A percentile compares a stretch with the other conserved stretches of the same genome.
These are phyloP conservation scores for Danio tinwini DNA, from an alignment of 2,797 vertebrate genomes.

Conservation along the genomic window DNA sequence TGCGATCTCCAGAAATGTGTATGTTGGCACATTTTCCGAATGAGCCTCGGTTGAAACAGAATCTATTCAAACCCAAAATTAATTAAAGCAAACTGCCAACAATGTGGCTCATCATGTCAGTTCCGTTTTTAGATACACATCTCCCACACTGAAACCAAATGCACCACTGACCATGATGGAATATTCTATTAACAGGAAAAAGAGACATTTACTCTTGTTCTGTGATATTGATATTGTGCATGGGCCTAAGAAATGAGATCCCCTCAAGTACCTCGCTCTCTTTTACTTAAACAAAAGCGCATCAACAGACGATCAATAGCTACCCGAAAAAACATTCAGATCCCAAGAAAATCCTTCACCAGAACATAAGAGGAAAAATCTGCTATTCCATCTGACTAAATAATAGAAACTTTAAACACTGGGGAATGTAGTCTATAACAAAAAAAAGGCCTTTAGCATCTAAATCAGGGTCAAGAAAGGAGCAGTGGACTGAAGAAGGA, in stretches of 20 bases:
- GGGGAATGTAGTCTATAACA: conserved; percentile 9
- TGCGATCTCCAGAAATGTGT: too few relatives aligned
- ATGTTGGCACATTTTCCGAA: too few relatives aligned
- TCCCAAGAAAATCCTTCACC: background rate
- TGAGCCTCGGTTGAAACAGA: background rate
- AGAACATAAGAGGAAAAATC: conserved; percentile 12
- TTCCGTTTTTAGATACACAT: background rate
- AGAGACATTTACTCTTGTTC: background rate
- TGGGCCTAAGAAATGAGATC: background rate
- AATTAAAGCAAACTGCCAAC: background rate
- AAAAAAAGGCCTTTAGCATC: background rate
- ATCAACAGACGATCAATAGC: background rate
- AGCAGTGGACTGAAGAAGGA: background rate
- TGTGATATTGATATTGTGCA: background rate
- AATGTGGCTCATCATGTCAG: conserved; percentile 19
- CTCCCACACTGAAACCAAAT: background rate
- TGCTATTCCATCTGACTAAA: conserved; percentile 14
- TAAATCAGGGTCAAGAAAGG: conserved; percentile 31
- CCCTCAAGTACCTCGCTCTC: background rate
- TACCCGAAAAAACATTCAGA: conserved; percentile 6
- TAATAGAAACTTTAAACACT: conserved; percentile 13
- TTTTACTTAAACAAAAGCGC: conserved; percentile 9
- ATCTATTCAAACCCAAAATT: background rate
- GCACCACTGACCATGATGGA: background rate
- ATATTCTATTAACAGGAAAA: conserved; percentile 12